phyloP scores from a whole-genome alignment of 2,888 invertebrate species.

The Herminia tarsipennalis region DNA sequence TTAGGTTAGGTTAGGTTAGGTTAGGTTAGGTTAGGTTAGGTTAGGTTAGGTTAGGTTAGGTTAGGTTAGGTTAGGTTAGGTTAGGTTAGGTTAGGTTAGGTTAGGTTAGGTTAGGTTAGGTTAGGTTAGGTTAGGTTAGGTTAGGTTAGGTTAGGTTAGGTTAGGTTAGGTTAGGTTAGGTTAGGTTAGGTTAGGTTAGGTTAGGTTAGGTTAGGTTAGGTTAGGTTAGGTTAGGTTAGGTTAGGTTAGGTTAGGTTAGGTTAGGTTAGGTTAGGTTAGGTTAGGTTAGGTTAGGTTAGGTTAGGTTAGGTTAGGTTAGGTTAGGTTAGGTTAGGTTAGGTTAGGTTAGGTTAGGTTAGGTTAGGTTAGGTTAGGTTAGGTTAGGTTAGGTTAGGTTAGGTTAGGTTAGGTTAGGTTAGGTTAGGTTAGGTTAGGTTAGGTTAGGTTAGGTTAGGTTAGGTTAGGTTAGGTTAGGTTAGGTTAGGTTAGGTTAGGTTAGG shows the following conservation, averaged over 20 bases:
- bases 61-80: constrained; percentile 32
- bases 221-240: constrained; percentile 33
- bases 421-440: constrained; percentile 25
- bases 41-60: constrained; percentile 25
- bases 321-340: constrained; percentile 33
- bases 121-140: constrained; percentile 30
- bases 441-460: constrained; percentile 23
- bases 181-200: constrained; percentile 33
- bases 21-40: constrained; percentile 25
- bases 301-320: constrained; percentile 33
- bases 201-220: constrained; percentile 33
- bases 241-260: constrained; percentile 30
- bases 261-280: constrained; percentile 32
- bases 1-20: constrained; percentile 38
- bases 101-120: constrained; percentile 30
- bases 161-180: constrained; percentile 29
- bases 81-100: constrained; percentile 30
- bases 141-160: constrained; percentile 29
- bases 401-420: constrained; percentile 26
- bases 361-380: constrained; percentile 28
- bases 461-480: constrained; percentile 22
- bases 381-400: constrained; percentile 25
- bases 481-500: constrained; percentile 21
- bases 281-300: constrained; percentile 33
- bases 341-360: constrained; percentile 32